A percentile compares a stretch with the other conserved stretches of the same genome.
Evolutionary conservation across 2,113 vertebrate species (phyloP).

Genomic region (cattle (Bos taurus)): ARS-UCD2.0 NC_037335.1:59952001-59952500

Average conservation of each 20-base stretch:
- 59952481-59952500: background rate
- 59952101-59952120: background rate
- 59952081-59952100: background rate
- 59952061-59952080: background rate
- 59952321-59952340: background rate
- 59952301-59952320: background rate
- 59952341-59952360: background rate
- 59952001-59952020: background rate
- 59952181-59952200: background rate
- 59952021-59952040: background rate
- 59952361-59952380: background rate
- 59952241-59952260: background rate
- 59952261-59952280: background rate
- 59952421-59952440: background rate
- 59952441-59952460: constrained; percentile 2
- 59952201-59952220: constrained; percentile 45
- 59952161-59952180: background rate
- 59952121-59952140: background rate
- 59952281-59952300: background rate
- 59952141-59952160: background rate
- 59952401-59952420: background rate
- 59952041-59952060: background rate
- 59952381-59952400: background rate
- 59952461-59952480: background rate
- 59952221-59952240: background rate